These are phyloP conservation scores for Hyalella azteca DNA, from an alignment of 2,888 invertebrate genomes.

Conservation along the genomic window DNA sequence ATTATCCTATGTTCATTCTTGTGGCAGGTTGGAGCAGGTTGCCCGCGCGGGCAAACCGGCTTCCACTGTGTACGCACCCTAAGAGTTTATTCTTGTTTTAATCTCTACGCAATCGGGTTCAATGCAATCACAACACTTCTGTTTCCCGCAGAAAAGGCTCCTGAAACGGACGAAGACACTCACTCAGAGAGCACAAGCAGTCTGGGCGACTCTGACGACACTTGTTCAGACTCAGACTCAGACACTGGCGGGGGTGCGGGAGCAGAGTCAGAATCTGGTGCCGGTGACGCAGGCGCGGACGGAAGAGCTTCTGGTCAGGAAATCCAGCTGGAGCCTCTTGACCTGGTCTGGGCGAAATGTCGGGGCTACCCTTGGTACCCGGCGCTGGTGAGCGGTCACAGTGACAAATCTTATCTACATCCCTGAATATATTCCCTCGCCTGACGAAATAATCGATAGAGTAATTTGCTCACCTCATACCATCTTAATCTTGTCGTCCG, in stretches of 20 bases:
- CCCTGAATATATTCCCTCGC: too few species aligned
- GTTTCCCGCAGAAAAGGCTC: constrained; percentile 56
- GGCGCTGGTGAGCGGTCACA: constrained; percentile 70
- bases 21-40: too few species aligned
- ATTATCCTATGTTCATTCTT: too few species aligned
- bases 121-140: neutral
- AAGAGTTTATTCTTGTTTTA: neutral
- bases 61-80: too few species aligned
- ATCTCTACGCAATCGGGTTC: neutral
- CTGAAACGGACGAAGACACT: constrained; percentile 64
- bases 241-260: constrained; percentile 47
- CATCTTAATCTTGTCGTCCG: neutral
- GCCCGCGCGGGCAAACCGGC: too few species aligned
- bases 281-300: constrained; percentile 43
- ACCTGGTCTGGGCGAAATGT: constrained; percentile 97
- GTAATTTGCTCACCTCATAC: neutral
- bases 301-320: constrained; percentile 50
- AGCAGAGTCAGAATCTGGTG: constrained; percentile 53
- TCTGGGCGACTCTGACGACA: constrained; percentile 54
- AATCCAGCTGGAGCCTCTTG: constrained; percentile 77
- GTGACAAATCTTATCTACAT: too few species aligned
- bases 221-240: constrained; percentile 55
- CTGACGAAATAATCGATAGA: neutral
- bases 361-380: constrained; percentile 97
- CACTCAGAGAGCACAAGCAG: constrained; percentile 64